These are phyloP conservation scores for Jordanella pulchra DNA, from an alignment of 2,797 vertebrate species.

Conservation along the genomic window DNA sequence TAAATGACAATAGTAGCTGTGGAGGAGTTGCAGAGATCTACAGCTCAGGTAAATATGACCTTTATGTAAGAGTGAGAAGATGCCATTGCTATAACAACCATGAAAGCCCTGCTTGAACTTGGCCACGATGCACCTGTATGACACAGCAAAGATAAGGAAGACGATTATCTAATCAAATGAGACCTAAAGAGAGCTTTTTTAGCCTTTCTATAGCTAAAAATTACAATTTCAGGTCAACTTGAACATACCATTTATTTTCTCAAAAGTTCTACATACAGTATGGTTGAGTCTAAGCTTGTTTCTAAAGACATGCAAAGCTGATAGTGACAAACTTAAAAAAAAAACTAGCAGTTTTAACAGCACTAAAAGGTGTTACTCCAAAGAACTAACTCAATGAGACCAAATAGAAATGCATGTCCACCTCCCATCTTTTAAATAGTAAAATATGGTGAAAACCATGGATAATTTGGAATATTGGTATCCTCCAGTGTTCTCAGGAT, in stretches of 20 bases:
- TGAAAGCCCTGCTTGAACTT: background rate
- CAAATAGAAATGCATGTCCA: background rate
- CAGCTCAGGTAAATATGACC: background rate
- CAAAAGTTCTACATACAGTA: too few species aligned
- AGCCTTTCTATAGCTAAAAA: too few species aligned
- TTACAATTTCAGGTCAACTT: too few species aligned
- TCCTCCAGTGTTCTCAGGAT: background rate
- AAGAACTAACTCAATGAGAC: background rate
- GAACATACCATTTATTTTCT: too few species aligned
- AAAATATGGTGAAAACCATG: background rate
- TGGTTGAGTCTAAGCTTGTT: too few species aligned
- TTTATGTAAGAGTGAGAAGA: background rate
- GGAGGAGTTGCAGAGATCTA: background rate
- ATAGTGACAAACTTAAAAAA: background rate
- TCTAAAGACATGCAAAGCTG: background rate
- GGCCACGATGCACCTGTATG: background rate
- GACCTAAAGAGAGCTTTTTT: too few species aligned
- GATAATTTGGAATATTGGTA: background rate
- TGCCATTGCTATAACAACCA: background rate
- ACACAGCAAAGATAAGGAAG: background rate
- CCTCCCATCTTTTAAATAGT: background rate
- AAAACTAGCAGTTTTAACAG: background rate
- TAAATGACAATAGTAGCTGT: background rate
- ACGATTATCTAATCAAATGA: too few species aligned
- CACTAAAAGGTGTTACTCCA: background rate